Evolutionary conservation across 1,140 invertebrate genomes (phyloP).

Genomic region (Pectinophora gossypiella): DNA sequence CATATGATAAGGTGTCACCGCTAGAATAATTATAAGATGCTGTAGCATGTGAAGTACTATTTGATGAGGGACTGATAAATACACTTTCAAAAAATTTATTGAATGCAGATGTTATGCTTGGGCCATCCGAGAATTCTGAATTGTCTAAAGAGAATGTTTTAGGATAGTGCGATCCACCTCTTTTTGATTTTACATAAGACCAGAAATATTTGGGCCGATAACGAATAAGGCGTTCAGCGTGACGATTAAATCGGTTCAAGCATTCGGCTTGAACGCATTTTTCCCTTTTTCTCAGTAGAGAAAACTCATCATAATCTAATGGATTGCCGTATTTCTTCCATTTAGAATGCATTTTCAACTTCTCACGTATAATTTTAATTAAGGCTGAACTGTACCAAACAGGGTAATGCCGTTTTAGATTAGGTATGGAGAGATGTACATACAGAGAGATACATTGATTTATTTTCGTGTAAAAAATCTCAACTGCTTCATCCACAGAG

Average conservation of each 20-base stretch:
- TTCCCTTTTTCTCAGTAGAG: background rate
- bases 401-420: background rate
- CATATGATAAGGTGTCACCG: background rate
- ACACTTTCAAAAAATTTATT: slow-evolving; percentile 1
- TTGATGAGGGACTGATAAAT: background rate
- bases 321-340: slow-evolving; percentile 4
- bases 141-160: background rate
- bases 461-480: background rate
- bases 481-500: background rate
- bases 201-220: background rate
- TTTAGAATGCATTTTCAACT: background rate
- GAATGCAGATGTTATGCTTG: background rate
- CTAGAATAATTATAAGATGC: background rate
- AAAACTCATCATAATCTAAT: slow-evolving; percentile 1
- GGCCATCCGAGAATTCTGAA: background rate
- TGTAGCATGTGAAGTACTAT: background rate
- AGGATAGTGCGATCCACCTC: background rate
- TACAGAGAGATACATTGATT: background rate
- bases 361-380: background rate
- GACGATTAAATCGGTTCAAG: background rate
- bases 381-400: background rate
- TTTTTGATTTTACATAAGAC: background rate
- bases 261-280: background rate
- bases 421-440: background rate
- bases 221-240: background rate